A percentile compares a stretch with the other conserved stretches of the same genome.
These are phyloP conservation scores for Lycophotia porphyrea DNA, from an alignment of 2,888 invertebrate species.

Conservation along the genomic window DNA sequence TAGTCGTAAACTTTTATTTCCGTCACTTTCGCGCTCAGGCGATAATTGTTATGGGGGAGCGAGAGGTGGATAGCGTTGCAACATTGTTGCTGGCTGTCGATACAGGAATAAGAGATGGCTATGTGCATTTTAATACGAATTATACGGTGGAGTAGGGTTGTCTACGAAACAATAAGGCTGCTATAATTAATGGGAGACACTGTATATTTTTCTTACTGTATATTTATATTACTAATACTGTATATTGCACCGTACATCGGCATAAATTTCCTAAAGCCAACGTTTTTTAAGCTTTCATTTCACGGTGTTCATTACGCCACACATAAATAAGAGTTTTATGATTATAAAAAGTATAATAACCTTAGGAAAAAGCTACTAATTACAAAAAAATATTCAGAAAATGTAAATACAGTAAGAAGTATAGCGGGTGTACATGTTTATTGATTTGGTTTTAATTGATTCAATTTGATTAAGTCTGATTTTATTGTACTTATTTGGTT, in stretches of 20 bases:
- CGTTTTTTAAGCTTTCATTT: neutral
- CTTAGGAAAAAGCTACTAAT: neutral
- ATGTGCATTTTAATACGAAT: conserved; percentile 74
- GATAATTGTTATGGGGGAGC: conserved; percentile 63
- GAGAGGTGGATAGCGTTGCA: conserved; percentile 73
- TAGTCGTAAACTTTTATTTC: conserved; percentile 81
- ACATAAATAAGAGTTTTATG: neutral
- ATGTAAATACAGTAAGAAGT: too few species aligned
- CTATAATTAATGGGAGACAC: conserved; percentile 6
- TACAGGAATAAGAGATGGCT: conserved; percentile 81
- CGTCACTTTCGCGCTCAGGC: conserved; percentile 70
- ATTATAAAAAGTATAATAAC: neutral
- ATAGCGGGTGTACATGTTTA: too few species aligned
- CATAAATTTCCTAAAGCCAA: neutral
- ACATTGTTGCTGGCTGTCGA: conserved; percentile 82
- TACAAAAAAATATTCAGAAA: too few species aligned
- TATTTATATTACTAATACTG: too few species aligned
- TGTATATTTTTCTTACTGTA: too few species aligned
- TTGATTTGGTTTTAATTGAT: too few species aligned
- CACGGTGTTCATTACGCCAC: neutral
- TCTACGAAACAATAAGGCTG: conserved; percentile 25
- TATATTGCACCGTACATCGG: neutral
- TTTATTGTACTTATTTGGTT: too few species aligned
- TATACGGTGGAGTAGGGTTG: conserved; percentile 56
- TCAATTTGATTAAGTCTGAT: too few species aligned